Evolutionary conservation across 2,888 invertebrate species (phyloP).

Genomic region (Chouioia cunea): DNA sequence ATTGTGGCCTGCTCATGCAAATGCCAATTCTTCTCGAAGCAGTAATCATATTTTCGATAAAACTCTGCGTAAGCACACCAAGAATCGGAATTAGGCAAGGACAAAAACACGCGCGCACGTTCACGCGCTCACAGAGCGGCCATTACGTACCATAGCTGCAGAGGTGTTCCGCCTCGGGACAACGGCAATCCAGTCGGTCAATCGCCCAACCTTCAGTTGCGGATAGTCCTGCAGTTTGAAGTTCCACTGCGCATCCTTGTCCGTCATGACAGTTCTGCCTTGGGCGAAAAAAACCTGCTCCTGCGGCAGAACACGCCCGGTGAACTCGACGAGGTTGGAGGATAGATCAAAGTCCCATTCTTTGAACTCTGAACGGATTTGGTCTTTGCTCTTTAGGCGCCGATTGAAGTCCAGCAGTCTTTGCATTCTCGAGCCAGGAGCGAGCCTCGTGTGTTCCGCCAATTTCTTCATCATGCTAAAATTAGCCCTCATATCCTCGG

Average conservation of each 20-base stretch:
- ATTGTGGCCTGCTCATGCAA: constrained; percentile 67
- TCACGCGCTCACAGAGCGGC: neutral
- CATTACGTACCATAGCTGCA: constrained; percentile 55
- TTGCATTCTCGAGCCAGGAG: constrained; percentile 76
- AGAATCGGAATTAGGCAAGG: neutral
- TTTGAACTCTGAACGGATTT: constrained; percentile 72
- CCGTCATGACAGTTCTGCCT: constrained; percentile 66
- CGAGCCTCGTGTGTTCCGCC: constrained; percentile 79
- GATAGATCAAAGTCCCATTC: constrained; percentile 81
- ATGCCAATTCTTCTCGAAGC: constrained; percentile 63
- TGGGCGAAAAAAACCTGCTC: constrained; percentile 75
- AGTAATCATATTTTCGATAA: constrained; percentile 39
- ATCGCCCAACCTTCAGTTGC: constrained; percentile 64
- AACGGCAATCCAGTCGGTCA: constrained; percentile 68
- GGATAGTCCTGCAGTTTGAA: constrained; percentile 72
- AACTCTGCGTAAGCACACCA: constrained; percentile 46
- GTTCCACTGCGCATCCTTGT: constrained; percentile 80
- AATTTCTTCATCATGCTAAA: constrained; percentile 79
- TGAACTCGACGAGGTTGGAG: constrained; percentile 73
- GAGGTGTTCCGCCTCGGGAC: constrained; percentile 55
- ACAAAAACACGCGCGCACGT: neutral
- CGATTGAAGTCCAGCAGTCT: constrained; percentile 77
- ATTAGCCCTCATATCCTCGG: constrained; percentile 76
- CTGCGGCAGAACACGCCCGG: constrained; percentile 75
- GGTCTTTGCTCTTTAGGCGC: constrained; percentile 64